Evolutionary conservation across 2,113 vertebrate genomes (phyloP), one percentile per base, ranked within the genome.

Genomic region (Mola mola): DNA sequence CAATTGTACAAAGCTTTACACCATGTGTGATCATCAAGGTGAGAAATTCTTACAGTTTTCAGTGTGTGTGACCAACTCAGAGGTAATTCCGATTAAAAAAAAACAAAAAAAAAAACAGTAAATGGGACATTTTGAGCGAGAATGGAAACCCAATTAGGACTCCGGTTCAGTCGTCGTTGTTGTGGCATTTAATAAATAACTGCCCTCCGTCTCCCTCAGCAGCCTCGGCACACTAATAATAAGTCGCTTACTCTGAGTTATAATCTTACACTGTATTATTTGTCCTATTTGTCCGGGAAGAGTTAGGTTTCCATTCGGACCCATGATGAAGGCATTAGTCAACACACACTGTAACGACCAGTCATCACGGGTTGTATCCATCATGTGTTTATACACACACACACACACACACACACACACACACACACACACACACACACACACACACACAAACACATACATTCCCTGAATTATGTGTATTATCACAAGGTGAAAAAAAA

Each of bases 111-210:
- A n/a, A 29, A 29, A 29, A 29, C 28, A 63, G 63, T 34, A 11
- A 25, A 56, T 51, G 57, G 63, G 64, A 75, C 72, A 20, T 86
- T 82, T 75, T 81, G 52, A 79, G 63, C 42, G 48, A 50, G 57
- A 55, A 79, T 73, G 62, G 79, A 87, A 89, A 89, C 88, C 88
- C 84, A 88, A 87, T 90, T 88, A 87, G 77, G 78, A 58, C 31
- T 58, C 29, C 3, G 10, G 71, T 73, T 67, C 63, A 75, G 72
- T 74, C 22, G 36, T 57, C 20, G 61, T 74, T 20, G 36, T 57
- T 19, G 61, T 83, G 86, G 75, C 84, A 78, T 85, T 88, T 85
- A 83, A 87, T 79, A 86, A 88, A 88, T 84, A 85, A 79, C 83
- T 81, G 50, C 70, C 76, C 71, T 80, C 71, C 28, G 53, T 68